These are phyloP conservation scores for Shargacucullia verbasci DNA, from an alignment of 2,888 invertebrate genomes.

Conservation along the genomic window DNA sequence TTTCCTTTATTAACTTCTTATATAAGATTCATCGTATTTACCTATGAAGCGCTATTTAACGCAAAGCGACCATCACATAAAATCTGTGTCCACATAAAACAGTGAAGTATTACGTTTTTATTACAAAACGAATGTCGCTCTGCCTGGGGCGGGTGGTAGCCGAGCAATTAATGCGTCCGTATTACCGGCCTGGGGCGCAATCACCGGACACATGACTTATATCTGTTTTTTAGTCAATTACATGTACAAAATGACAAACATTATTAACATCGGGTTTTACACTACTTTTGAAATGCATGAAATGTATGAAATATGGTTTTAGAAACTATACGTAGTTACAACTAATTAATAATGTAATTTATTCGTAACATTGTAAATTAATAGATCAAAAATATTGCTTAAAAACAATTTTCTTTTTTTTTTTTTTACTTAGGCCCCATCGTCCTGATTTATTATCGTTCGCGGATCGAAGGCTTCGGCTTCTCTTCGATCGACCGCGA, in stretches of 20 bases:
- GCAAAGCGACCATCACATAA: conserved; percentile 9
- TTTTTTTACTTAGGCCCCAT: too few relatives aligned
- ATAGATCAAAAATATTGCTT: too few relatives aligned
- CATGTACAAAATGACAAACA: conserved; percentile 34
- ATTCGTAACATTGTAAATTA: too few relatives aligned
- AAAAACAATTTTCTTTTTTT: too few relatives aligned
- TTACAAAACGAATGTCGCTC: conserved; percentile 46
- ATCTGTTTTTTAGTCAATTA: conserved; percentile 47
- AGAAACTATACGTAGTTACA: too few relatives aligned
- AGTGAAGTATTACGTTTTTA: conserved; percentile 43
- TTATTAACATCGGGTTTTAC: conserved; percentile 22
- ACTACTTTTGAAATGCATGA: conserved; percentile 7
- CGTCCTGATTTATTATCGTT: too few relatives aligned
- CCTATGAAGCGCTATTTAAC: too few relatives aligned
- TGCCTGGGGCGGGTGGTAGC: conserved; percentile 47
- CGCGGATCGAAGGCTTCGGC: too few relatives aligned
- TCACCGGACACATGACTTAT: conserved; percentile 47
- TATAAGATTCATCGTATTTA: too few relatives aligned
- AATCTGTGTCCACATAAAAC: conserved; percentile 20
- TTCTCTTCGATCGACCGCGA: too few relatives aligned
- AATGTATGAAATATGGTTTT: not conserved
- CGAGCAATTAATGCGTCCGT: conserved; percentile 52
- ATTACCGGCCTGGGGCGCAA: conserved; percentile 47
- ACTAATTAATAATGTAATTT: too few relatives aligned
- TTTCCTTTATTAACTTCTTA: too few relatives aligned